Conservation (phyloP, 2,797 vertebrate species). For the Gymnopithys bicolor region DNA sequence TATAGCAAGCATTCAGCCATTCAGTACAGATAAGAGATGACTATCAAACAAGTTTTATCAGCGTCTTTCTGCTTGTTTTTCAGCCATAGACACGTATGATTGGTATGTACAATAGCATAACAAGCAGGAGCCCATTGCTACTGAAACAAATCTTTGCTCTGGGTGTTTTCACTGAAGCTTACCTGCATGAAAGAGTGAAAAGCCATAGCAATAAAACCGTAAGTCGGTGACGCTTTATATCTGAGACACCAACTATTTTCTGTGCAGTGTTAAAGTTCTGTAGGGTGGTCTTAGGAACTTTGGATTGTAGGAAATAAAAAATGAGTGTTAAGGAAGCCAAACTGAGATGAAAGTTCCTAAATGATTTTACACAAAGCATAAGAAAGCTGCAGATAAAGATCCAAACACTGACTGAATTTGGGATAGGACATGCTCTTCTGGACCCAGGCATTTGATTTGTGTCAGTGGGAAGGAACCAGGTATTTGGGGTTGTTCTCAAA, state of each 20-base stretch:
- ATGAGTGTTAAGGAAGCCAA: background rate
- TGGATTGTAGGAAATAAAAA: background rate
- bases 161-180: background rate
- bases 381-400: background rate
- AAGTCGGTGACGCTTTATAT: background rate
- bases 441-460: background rate
- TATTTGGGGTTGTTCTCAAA: background rate
- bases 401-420: background rate
- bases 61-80: background rate
- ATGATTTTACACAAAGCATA: background rate
- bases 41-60: background rate
- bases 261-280: background rate
- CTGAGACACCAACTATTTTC: background rate
- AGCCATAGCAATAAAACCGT: background rate
- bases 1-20: background rate
- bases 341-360: background rate
- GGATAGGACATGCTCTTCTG: background rate
- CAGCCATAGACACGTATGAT: background rate
- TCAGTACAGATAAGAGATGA: background rate
- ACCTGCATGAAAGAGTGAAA: background rate
- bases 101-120: background rate
- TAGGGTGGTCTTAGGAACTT: background rate
- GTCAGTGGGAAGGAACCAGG: background rate
- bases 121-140: background rate
- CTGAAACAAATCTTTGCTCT: background rate